phyloP scores from a whole-genome alignment of 35 echinoderm and acorn worm genomes.

The Heliocidaris tuberculata region DNA sequence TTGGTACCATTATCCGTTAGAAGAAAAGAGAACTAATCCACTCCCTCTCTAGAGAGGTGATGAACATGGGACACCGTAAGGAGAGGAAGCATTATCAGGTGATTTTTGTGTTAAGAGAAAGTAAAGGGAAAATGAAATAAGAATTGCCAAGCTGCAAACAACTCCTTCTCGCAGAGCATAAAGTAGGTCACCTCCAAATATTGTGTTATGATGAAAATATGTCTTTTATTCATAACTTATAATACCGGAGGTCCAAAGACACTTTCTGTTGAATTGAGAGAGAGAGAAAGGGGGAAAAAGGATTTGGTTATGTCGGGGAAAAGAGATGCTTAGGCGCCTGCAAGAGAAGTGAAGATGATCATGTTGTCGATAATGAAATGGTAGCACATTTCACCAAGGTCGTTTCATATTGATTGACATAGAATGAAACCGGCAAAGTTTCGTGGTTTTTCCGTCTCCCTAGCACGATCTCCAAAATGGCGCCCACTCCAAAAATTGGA shows the following conservation, averaged over 20 bases:
- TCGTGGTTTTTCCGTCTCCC: conserved; percentile 1
- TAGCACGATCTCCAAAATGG: conserved; percentile 18
- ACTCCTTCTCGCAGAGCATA: neutral
- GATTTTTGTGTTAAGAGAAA: conserved; percentile 1
- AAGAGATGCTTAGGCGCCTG: neutral
- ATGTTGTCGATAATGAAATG: conserved; percentile 13
- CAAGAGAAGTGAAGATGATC: conserved; percentile 20
- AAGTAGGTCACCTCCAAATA: neutral
- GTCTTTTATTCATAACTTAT: neutral
- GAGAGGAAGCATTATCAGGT: neutral
- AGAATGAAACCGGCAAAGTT: conserved; percentile 33
- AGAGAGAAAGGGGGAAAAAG: neutral
- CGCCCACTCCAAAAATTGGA: conserved; percentile 23
- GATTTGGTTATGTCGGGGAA: neutral
- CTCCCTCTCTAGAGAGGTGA: neutral
- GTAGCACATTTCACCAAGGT: conserved; percentile 39
- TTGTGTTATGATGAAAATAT: neutral
- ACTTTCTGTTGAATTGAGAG: neutral
- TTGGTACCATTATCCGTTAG: neutral
- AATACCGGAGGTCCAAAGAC: neutral
- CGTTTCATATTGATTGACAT: conserved; percentile 14
- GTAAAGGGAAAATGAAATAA: neutral
- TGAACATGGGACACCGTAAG: neutral
- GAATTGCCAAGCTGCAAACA: neutral
- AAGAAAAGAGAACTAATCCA: conserved; percentile 11